Evolutionary conservation across 1,140 invertebrate species (phyloP).

Genomic region (Orchestia grillus): DNA sequence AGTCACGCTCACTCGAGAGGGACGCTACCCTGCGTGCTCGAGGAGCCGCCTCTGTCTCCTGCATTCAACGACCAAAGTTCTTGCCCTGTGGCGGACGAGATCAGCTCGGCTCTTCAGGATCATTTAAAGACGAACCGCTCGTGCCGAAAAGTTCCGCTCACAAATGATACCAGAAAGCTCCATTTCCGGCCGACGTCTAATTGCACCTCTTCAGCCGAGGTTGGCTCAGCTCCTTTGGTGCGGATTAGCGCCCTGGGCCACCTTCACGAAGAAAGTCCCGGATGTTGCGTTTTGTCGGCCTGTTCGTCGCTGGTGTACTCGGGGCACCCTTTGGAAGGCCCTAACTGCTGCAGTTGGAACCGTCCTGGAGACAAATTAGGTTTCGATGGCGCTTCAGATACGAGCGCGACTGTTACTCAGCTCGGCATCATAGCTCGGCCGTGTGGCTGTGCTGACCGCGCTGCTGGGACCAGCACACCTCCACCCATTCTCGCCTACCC

Average conservation of each 20-base stretch:
- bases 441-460: not conserved
- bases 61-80: not conserved
- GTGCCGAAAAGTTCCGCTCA: not conserved
- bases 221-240: constrained; percentile 24
- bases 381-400: constrained; percentile 9
- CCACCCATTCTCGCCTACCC: constrained; percentile 37
- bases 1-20: constrained; percentile 22
- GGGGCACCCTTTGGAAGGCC: not conserved
- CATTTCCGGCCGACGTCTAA: constrained; percentile 27
- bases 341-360: constrained; percentile 50
- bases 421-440: constrained; percentile 36
- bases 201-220: not conserved
- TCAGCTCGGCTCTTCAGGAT: not conserved
- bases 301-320: constrained; percentile 13
- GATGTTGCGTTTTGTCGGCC: constrained; percentile 42
- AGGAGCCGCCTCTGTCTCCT: not conserved
- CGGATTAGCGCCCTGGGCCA: constrained; percentile 25
- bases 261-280: constrained; percentile 54
- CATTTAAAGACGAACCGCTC: not conserved
- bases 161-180: constrained; percentile 16
- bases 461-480: not conserved
- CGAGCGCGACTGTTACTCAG: not conserved
- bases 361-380: constrained; percentile 37
- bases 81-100: not conserved
- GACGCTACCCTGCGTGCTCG: constrained; percentile 8